Evolutionary conservation across 2,888 invertebrate genomes (phyloP), one percentile per base, ranked within the genome.

Genomic region (Ypsolopha sequella): DNA sequence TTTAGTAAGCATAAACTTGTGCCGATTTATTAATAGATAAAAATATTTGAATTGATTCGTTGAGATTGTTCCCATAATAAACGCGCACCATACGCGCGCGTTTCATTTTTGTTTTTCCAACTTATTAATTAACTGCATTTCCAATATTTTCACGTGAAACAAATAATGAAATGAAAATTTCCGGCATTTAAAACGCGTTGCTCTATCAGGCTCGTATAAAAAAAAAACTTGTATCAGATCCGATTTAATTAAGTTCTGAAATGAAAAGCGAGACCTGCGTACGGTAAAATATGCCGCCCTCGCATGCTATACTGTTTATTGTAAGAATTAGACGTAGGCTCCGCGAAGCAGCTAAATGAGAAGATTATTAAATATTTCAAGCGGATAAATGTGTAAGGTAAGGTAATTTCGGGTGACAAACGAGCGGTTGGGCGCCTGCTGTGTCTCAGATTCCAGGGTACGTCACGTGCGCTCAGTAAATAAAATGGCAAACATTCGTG

Each of bases 351-450:
- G 36, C 36, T 48, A 48, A 38, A 36, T 36, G 38, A 36, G 54
- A 51, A 53, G 55, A 54, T 54, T 63, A 70, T 67, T 63, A 68
- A 70, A 69, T 68, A 63, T 66, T 68, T 64, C 52, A 61, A 65
- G 68, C 66, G 60, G 70, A 64, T 63, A 65, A 69, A 66, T 64
- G 63, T 66, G 59, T 61, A 56, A 54, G 57, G 59, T 59, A 55
- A 64, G 62, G 70, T 73, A 71, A 73, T 73, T 75, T 70, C 67
- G 64, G 70, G 68, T 75, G 75, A 80, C 74, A 79, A 80, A 80
- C 68, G 76, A 74, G 71, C 73, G 73, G 72, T 66, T 66, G 70
- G 66, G 65, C 72, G 61, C 68, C 76, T 70, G 70, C 70, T 73
- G 76, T 60, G 68, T 63, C 44, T 58, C 55, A 60, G 60, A 67